Conservation (phyloP, 2,888 invertebrate genomes). For the Euclidia mi region DNA sequence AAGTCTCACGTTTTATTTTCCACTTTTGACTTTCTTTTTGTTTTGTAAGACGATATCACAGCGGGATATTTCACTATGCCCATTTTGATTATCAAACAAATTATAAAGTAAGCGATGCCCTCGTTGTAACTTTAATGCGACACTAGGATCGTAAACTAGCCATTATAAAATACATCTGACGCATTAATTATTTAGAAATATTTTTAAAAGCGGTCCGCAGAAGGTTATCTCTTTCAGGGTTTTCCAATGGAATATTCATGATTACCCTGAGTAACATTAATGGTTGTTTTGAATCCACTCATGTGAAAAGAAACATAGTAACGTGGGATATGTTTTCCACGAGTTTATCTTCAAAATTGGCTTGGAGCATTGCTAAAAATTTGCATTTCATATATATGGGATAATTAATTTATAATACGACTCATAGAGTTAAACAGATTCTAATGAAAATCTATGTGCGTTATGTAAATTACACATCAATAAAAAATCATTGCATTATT, state of each 20-base stretch:
- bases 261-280: constrained; percentile 79
- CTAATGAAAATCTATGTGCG: constrained; percentile 25
- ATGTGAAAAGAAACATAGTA: constrained; percentile 73
- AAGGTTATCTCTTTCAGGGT: constrained; percentile 75
- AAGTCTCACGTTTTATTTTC: constrained; percentile 82
- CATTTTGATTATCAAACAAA: constrained; percentile 60
- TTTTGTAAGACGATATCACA: constrained; percentile 65
- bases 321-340: constrained; percentile 61
- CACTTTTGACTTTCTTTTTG: constrained; percentile 76
- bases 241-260: constrained; percentile 80
- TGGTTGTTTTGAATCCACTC: constrained; percentile 80
- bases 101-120: constrained; percentile 44
- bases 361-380: constrained; percentile 56
- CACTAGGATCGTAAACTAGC: constrained; percentile 46
- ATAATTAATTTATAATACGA: constrained; percentile 37
- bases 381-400: constrained; percentile 43
- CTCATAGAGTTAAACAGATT: constrained; percentile 28
- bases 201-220: constrained; percentile 65
- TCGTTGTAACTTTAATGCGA: constrained; percentile 22
- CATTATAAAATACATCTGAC: constrained; percentile 48
- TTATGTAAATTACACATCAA: constrained; percentile 15
- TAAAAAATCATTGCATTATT: too few species aligned
- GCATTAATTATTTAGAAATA: constrained; percentile 70
- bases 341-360: constrained; percentile 66
- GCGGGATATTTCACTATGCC: constrained; percentile 60